phyloP scores from a whole-genome alignment of 35 echinoderm and acorn worm species.

The Apostichopus japonicus region DNA sequence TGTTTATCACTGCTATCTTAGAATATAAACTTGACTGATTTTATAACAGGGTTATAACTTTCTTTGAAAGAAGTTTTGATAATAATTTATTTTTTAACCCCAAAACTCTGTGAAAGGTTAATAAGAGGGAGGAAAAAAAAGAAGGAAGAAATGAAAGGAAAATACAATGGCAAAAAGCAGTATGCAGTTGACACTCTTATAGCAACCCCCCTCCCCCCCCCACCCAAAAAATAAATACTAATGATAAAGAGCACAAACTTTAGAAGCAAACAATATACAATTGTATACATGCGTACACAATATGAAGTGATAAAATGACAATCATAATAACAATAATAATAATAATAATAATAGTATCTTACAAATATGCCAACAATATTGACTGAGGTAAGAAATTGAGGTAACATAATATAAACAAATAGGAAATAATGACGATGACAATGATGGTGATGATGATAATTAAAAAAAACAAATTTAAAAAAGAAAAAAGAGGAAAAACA shows the following conservation, averaged over 20 bases:
- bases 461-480: neutral
- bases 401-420: slow-evolving; percentile 9
- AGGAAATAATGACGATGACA: neutral
- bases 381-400: neutral
- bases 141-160: neutral
- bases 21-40: no score
- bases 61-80: no score
- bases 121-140: neutral
- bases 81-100: no score
- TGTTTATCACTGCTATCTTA: no score
- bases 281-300: neutral
- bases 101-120: neutral
- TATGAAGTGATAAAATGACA: neutral
- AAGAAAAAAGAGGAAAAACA: neutral
- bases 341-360: neutral
- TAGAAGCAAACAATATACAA: neutral
- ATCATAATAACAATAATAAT: neutral
- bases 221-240: neutral
- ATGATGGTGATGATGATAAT: neutral
- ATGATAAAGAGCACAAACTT: neutral
- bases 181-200: neutral
- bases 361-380: neutral
- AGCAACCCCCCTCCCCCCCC: neutral
- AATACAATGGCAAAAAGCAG: neutral
- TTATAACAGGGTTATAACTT: no score